Evolutionary conservation across 2,888 invertebrate genomes (phyloP), one percentile per base, ranked within the genome.

Genomic region (Eupsilia transversa): DNA sequence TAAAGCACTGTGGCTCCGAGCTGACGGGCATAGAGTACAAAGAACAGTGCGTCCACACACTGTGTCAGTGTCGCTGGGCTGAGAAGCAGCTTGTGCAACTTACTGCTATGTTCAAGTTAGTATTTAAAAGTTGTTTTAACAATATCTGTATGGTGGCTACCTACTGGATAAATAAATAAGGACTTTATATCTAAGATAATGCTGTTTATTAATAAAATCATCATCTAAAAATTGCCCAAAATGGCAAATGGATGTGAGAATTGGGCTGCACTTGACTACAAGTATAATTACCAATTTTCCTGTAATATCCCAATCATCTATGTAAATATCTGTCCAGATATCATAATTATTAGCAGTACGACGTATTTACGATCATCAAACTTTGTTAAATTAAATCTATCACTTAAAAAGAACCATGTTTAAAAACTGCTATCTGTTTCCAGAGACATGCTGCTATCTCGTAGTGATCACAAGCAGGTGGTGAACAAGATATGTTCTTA

Each of bases 101-200:
- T 2, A 96, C 97, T 70, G 96, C 97, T 83, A 97, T 98, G 97
- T 98, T 98, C 90, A 97, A 96, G 98, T 98, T 91, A 89, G 92
- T 88, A 57, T 66, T 20, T 43, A n/a, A 49, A 33, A 12, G 3
- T 5, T 0, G 3, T 27, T 65, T 35, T 20, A 5, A 27, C 23
- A 0, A 17, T 23, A 17, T 66, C 3, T 46, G 14, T 27, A 10
- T 23, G 3, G 14, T n/a, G 17, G 6, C 27, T 27, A n/a, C 17
- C 20, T 46, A 1, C 20, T 20, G 20, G 46, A 20, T 66, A n/a
- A 7, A 60, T n/a, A 14, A 59, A 12, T 60, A 57, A 5, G 30
- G 30, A 57, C 9, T 33, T 33, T 33, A 23, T 30, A 4, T 30
- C 9, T 30, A 20, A 30, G 30, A 57, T 49, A n/a, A 52, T n/a